Percentiles rank a stretch among this genome's conserved stretches.
Conservation (phyloP, 2,888 invertebrate genomes). For the Chrysina gloriosa region DNA sequence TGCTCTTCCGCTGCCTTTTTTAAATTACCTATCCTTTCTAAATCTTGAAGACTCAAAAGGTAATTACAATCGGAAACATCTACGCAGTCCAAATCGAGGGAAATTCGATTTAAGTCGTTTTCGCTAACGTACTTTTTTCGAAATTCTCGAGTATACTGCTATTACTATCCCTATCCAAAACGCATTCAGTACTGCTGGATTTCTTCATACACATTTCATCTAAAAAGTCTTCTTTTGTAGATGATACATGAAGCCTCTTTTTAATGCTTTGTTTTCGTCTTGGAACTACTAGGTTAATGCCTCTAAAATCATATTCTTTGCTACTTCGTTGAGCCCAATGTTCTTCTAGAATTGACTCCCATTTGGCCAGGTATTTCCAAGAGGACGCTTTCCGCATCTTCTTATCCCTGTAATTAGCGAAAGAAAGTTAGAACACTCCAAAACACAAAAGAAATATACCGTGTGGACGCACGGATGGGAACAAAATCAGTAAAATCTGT, state of each 20-base stretch:
- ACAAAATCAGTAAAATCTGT: too few species aligned
- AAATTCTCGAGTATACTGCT: conserved; percentile 24
- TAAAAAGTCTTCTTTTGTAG: conserved; percentile 14
- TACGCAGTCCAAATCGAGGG: not conserved
- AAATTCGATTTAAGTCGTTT: conserved; percentile 12
- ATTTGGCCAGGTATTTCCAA: conserved; percentile 37
- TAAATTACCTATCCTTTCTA: conserved; percentile 35
- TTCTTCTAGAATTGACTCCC: conserved; percentile 40
- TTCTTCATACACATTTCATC: conserved; percentile 15
- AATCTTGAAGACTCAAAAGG: conserved; percentile 36
- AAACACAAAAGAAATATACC: not conserved
- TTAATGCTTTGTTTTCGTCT: conserved; percentile 34
- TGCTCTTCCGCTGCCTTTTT: not conserved
- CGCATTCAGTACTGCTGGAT: conserved; percentile 37
- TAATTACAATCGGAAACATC: conserved; percentile 28
- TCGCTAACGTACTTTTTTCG: conserved; percentile 25
- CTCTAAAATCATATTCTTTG: conserved; percentile 34
- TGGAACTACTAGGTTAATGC: conserved; percentile 34
- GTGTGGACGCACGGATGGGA: too few species aligned
- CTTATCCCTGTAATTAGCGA: conserved; percentile 14
- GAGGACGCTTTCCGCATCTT: conserved; percentile 31
- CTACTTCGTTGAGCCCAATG: conserved; percentile 22
- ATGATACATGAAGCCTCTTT: conserved; percentile 15
- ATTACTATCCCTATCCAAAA: conserved; percentile 20
- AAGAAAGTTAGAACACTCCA: not conserved